These are phyloP conservation scores for Diorhabda sublineata DNA, from an alignment of 1,140 invertebrate genomes.

Conservation along the genomic window DNA sequence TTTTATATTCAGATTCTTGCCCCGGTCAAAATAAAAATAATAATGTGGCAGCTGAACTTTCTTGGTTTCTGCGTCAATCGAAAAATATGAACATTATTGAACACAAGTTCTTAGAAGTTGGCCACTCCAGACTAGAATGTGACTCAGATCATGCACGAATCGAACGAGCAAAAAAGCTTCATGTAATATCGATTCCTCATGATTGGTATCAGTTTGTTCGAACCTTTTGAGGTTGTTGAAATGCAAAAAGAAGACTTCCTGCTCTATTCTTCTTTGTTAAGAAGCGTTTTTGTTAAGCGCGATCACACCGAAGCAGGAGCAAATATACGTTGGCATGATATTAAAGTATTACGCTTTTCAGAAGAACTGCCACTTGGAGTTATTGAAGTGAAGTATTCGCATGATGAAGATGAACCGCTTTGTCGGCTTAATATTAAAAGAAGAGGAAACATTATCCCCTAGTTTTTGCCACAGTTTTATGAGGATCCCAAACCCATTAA, in stretches of 20 bases:
- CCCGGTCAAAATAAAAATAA: constrained; percentile 18
- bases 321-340: constrained; percentile 9
- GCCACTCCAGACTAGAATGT: constrained; percentile 14
- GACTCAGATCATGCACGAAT: constrained; percentile 15
- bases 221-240: constrained; percentile 5
- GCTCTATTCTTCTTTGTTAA: too few relatives aligned
- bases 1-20: constrained; percentile 16
- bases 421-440: constrained; percentile 4
- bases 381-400: constrained; percentile 15
- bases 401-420: constrained; percentile 4
- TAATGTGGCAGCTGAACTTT: constrained; percentile 6
- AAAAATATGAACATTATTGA: constrained; percentile 13
- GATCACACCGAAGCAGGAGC: constrained; percentile 8
- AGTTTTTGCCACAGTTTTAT: not conserved
- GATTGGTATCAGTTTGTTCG: constrained; percentile 18
- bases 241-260: constrained; percentile 1
- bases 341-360: constrained; percentile 12
- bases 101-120: constrained; percentile 11
- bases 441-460: constrained; percentile 8
- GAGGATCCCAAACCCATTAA: constrained; percentile 1
- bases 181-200: constrained; percentile 17
- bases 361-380: constrained; percentile 7
- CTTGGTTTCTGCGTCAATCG: constrained; percentile 8
- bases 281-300: not conserved
- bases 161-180: not conserved